These are phyloP conservation scores for Blennius ocellaris DNA, from an alignment of 2,113 vertebrate genomes.

Conservation along the genomic window DNA sequence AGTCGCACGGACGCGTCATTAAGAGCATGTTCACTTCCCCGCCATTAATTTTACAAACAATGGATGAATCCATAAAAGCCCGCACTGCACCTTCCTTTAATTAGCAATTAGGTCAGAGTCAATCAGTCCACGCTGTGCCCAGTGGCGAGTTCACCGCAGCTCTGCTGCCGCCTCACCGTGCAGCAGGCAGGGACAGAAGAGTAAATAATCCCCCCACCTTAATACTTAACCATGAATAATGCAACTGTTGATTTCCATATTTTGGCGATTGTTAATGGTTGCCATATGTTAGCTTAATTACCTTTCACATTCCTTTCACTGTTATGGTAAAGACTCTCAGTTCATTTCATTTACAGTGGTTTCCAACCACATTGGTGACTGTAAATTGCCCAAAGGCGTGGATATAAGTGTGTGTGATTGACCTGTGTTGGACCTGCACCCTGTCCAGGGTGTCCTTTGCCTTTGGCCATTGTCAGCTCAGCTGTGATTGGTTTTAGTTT, in stretches of 20 bases:
- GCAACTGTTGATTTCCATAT: not conserved
- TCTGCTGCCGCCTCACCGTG: not conserved
- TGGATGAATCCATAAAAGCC: not conserved
- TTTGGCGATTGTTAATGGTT: not conserved
- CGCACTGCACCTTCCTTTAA: not conserved
- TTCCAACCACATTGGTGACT: no score
- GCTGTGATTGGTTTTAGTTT: no score
- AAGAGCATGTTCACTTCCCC: not conserved
- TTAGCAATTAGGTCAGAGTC: slow-evolving; percentile 26
- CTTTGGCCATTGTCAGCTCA: no score
- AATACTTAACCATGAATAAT: not conserved
- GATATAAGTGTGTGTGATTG: no score
- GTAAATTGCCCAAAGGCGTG: no score
- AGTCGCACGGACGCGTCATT: no score
- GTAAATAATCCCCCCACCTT: not conserved
- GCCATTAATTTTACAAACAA: not conserved
- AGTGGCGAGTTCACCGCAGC: not conserved
- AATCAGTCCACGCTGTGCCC: slow-evolving; percentile 4
- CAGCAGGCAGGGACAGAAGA: not conserved
- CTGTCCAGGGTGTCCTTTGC: no score
- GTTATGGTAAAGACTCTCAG: no score
- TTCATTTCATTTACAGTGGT: no score
- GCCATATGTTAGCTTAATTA: not conserved
- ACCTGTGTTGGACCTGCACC: no score
- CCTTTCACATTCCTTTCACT: no score